Conservation (phyloP, 2,797 vertebrate genomes). For the Apogon hyalosoma region DNA sequence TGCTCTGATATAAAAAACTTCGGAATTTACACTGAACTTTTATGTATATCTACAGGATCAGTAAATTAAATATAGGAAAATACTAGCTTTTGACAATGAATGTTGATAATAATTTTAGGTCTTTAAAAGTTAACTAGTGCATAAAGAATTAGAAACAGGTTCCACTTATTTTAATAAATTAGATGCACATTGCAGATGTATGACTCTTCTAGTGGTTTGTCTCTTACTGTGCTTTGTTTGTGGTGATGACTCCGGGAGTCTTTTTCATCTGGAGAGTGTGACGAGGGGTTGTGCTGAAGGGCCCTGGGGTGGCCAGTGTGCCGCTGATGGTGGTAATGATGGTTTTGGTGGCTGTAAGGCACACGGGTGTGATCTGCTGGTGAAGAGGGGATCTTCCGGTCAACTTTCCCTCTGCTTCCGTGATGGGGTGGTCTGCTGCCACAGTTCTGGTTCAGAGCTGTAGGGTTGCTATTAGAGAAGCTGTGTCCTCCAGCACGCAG, state of each 20-base stretch:
- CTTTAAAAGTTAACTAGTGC: no score
- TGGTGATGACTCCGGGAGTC: slow-evolving; percentile 76
- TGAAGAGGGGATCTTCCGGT: slow-evolving; percentile 84
- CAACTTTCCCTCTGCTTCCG: slow-evolving; percentile 76
- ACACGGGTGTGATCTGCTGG: slow-evolving; percentile 94
- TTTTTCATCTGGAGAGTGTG: slow-evolving; percentile 70
- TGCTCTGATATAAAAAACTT: no score
- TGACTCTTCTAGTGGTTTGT: no score
- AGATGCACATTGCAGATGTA: no score
- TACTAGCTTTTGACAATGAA: no score
- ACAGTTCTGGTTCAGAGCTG: slow-evolving; percentile 61
- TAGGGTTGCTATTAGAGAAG: slow-evolving; percentile 62
- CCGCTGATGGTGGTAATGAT: slow-evolving; percentile 81
- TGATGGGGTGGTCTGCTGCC: slow-evolving; percentile 63
- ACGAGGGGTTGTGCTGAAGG: slow-evolving; percentile 76
- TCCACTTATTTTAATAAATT: no score
- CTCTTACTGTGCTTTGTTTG: slow-evolving; percentile 84
- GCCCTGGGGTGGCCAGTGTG: slow-evolving; percentile 74
- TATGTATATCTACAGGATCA: no score
- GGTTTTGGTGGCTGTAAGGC: slow-evolving; percentile 91
- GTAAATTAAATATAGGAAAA: no score
- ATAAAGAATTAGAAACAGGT: no score
- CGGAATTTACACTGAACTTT: no score
- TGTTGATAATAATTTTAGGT: no score
- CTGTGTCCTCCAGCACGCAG: slow-evolving; percentile 70